These are phyloP conservation scores for Octodon degus DNA, from an alignment of 2,113 vertebrate genomes.

Conservation along the genomic window DNA sequence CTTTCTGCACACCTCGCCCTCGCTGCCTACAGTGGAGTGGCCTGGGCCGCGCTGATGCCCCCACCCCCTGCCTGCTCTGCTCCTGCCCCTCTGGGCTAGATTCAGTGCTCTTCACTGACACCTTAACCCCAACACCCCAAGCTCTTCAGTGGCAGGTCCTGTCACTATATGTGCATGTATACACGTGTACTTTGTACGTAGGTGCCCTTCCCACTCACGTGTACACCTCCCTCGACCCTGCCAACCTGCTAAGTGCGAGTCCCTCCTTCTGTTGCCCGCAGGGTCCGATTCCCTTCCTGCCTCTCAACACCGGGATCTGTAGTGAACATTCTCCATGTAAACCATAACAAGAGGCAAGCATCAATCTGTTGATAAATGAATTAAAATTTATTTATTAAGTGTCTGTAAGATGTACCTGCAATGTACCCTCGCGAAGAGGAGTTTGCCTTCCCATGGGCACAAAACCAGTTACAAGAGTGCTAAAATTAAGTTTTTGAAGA, in stretches of 20 bases:
- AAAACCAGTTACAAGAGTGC: neutral
- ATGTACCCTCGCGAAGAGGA: neutral
- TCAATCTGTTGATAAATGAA: neutral
- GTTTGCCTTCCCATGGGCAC: neutral
- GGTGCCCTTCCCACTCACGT: neutral
- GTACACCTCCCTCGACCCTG: neutral
- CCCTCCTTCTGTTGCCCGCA: neutral
- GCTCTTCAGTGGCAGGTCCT: neutral
- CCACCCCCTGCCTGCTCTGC: neutral
- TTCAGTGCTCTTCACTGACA: neutral
- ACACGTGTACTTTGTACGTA: neutral
- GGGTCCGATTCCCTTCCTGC: neutral
- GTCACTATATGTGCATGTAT: neutral
- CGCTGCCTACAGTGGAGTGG: neutral
- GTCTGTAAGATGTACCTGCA: conserved; percentile 6
- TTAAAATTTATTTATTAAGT: conserved; percentile 43
- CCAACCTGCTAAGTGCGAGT: neutral
- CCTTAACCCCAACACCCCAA: neutral
- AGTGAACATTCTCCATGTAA: neutral
- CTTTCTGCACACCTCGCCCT: too few relatives aligned
- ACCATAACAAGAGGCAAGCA: neutral
- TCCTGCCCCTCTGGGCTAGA: neutral
- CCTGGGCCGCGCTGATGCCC: rapidly evolving
- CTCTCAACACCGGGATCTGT: neutral
- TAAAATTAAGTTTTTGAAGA: neutral